Evolutionary conservation across 1,140 invertebrate species (phyloP).

Genomic region (Lepidotrigona ventralis): DNA sequence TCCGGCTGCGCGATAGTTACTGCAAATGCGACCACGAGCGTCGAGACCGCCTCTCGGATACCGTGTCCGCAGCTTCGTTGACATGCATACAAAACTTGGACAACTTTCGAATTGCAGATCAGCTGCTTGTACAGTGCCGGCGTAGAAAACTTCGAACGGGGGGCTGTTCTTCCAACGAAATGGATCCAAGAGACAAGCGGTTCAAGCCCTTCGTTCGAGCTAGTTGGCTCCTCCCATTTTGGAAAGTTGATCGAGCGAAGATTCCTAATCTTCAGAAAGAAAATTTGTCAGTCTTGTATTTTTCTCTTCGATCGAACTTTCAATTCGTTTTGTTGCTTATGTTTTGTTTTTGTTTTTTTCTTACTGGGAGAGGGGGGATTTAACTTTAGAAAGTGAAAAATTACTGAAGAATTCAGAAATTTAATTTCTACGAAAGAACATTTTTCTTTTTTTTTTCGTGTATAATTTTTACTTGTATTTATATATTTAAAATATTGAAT

Average conservation of each 20-base stretch:
- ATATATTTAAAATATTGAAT: too few species aligned
- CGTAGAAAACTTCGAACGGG: not conserved
- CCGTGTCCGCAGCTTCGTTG: slow-evolving; percentile 30
- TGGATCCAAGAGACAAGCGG: not conserved
- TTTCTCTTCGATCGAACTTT: not conserved
- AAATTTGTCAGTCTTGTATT: not conserved
- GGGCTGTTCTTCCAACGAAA: not conserved
- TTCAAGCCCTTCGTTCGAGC: too few species aligned
- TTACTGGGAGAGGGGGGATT: too few species aligned
- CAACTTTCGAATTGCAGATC: slow-evolving; percentile 52
- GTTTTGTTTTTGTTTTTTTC: too few species aligned
- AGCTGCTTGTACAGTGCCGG: not conserved
- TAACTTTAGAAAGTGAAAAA: too few species aligned
- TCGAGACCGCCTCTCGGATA: slow-evolving; percentile 33
- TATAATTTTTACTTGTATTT: too few species aligned
- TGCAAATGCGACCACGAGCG: slow-evolving; percentile 22
- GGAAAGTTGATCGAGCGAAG: not conserved
- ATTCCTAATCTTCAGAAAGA: not conserved
- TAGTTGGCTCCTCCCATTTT: not conserved
- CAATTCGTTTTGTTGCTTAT: too few species aligned
- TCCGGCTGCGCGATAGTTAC: slow-evolving; percentile 9
- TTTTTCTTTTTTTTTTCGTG: too few species aligned
- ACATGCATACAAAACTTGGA: slow-evolving; percentile 49
- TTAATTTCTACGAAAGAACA: too few species aligned
- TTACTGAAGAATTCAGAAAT: too few species aligned